Base-by-base conservation (phyloP, 2,888 invertebrate species). In the Stratiomys singularior region DNA sequence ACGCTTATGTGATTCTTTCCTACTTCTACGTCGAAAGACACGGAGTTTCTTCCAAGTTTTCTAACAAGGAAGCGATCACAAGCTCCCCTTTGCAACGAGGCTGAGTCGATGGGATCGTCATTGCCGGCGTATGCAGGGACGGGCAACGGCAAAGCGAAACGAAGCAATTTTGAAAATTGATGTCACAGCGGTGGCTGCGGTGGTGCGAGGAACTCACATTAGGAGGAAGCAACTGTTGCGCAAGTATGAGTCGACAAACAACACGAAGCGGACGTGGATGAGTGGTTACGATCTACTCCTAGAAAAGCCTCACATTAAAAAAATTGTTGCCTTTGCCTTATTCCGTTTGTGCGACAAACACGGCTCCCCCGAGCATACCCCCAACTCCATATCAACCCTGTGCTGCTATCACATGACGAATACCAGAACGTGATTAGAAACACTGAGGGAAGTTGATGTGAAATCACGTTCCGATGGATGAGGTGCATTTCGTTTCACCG, bases 151-250 rank as follows among this genome's bases (percentile, higher is more conserved):
- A 58, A 46, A 37, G 76, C 76, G 77, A 21, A 67, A 77, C 74
- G 72, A 67, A 79, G 63, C 67, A 79, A 66, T 77, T 77, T 79
- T 79, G 67, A 67, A 79, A 79, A 79, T 77, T 79, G 77, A 74
- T 79, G 79, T 79, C 79, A 79, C 77, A 64, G 77, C 77, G 77
- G 79, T 67, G 77, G 77, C 60, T 58, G 77, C 77, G 77, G 79
- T 67, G 77, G 77, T 69, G 74, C 71, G 66, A 37, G 79, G 77
- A 63, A 72, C 64, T 27, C 23, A 21, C 23, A 37, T 37, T 74
- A 21, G 74, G 77, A 78, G 72, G 78, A 77, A 77, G 66, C 77
- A 52, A 74, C 28, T 64, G 56, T 74, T 66, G 77, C 18, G 76
- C 30, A 27, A n/a, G 21, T 66, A n/a, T 72, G 74, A 52, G 60